A percentile compares a stretch with the other conserved stretches of the same genome.
Evolutionary conservation across 35 echinoderm and acorn worm genomes (phyloP).

Genomic region (Lytechinus variegatus): DNA sequence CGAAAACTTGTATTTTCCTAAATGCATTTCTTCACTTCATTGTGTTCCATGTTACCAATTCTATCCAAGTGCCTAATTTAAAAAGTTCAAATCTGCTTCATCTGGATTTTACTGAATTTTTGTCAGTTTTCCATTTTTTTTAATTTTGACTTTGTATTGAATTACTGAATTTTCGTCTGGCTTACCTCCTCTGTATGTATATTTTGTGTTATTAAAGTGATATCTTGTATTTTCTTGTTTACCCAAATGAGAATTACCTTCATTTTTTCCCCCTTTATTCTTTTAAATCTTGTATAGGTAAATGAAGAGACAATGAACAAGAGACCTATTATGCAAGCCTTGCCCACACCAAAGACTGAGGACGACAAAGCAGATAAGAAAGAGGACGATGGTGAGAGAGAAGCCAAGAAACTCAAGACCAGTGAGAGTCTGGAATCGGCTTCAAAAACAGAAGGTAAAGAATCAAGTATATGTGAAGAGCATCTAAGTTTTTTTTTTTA

Average conservation of each 20-base stretch:
- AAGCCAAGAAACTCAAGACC: constrained; percentile 86
- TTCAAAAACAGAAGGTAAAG: constrained; percentile 15
- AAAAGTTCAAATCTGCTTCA: not conserved
- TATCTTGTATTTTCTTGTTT: not conserved
- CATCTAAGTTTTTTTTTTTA: no score
- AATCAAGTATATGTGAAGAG: not conserved
- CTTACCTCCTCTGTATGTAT: no score
- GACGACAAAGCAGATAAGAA: constrained; percentile 60
- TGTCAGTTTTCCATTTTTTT: not conserved
- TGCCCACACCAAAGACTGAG: constrained; percentile 61
- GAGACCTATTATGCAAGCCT: constrained; percentile 95
- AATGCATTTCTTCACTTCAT: not conserved
- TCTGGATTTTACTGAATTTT: no score
- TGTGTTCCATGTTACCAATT: not conserved
- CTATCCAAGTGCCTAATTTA: not conserved
- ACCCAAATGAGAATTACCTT: not conserved
- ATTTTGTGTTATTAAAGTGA: no score
- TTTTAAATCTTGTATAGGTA: constrained; percentile 38
- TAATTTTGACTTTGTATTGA: not conserved
- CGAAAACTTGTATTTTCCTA: not conserved
- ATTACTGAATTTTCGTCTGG: no score
- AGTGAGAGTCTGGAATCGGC: constrained; percentile 34
- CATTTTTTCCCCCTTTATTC: not conserved
- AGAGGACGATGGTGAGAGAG: constrained; percentile 60
- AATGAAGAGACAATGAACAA: constrained; percentile 98